Conservation (phyloP, 2,797 vertebrate species). For the Sebastes nivosus region DNA sequence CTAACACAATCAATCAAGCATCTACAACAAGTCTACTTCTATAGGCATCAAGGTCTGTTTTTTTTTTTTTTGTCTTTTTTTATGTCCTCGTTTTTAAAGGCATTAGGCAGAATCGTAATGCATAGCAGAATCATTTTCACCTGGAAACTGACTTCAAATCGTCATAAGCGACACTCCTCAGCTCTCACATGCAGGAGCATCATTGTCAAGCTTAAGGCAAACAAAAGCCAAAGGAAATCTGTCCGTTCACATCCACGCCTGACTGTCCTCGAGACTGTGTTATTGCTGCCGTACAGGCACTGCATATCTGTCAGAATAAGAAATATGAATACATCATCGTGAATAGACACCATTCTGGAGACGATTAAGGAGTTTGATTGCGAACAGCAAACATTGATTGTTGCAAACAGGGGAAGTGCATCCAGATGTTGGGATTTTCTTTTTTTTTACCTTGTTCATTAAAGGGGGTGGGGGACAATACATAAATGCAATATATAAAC, state of each 20-base stretch:
- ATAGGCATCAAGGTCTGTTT: slow-evolving; percentile 90
- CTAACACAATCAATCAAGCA: slow-evolving; percentile 80
- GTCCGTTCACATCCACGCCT: background rate
- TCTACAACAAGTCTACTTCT: slow-evolving; percentile 84
- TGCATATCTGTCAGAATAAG: slow-evolving; percentile 16
- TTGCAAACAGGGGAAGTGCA: slow-evolving; percentile 16
- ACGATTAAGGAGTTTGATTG: slow-evolving; percentile 17
- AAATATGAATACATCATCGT: background rate
- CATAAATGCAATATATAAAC: slow-evolving; percentile 33
- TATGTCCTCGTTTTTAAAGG: slow-evolving; percentile 83
- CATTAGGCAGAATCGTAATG: slow-evolving; percentile 92
- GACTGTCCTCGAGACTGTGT: background rate
- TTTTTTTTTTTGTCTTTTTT: slow-evolving; percentile 45
- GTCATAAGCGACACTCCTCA: slow-evolving; percentile 70
- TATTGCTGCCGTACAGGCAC: slow-evolving; percentile 58
- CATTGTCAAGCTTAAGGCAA: slow-evolving; percentile 73
- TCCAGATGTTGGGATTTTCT: slow-evolving; percentile 18
- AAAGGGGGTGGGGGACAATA: background rate
- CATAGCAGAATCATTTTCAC: slow-evolving; percentile 88
- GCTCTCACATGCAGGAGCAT: slow-evolving; percentile 58
- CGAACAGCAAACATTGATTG: slow-evolving; percentile 40
- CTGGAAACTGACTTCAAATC: slow-evolving; percentile 81
- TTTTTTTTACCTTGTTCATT: slow-evolving; percentile 31
- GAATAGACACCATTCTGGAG: slow-evolving; percentile 6
- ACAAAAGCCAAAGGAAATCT: slow-evolving; percentile 61